These are phyloP conservation scores for Paracentrotus lividus DNA, from an alignment of 53 echinoderm and acorn worm species.

Conservation along the genomic window DNA sequence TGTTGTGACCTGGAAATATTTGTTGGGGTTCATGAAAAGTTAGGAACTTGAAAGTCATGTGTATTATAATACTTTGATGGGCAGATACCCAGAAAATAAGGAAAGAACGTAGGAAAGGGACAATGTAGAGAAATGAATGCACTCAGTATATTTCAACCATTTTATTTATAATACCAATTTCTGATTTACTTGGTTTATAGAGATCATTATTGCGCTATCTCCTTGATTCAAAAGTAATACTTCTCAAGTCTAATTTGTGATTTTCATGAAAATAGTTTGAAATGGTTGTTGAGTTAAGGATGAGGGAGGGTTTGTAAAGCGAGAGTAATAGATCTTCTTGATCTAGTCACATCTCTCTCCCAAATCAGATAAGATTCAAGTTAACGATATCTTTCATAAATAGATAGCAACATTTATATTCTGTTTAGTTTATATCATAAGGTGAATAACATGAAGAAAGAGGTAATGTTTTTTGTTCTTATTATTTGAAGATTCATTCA, in stretches of 20 bases:
- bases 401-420: conserved; percentile 2
- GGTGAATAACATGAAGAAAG: background rate
- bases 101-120: background rate
- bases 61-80: background rate
- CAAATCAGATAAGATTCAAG: conserved; percentile 37
- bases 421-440: background rate
- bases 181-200: too few relatives aligned
- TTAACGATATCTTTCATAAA: conserved; percentile 28
- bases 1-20: background rate
- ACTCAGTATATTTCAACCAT: background rate
- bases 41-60: background rate
- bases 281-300: conserved; percentile 22
- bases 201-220: too few relatives aligned
- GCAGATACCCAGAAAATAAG: background rate
- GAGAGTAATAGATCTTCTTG: conserved; percentile 45
- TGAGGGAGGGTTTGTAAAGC: conserved; percentile 45
- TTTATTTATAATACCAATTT: background rate
- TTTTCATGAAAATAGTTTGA: conserved; percentile 11
- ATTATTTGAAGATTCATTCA: background rate
- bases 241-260: conserved; percentile 3
- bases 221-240: background rate
- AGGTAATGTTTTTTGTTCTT: background rate
- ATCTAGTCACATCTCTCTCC: conserved; percentile 14
- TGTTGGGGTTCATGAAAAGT: background rate
- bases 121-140: background rate